Evolutionary conservation across 2,888 invertebrate genomes (phyloP).

Genomic region (Ormia ochracea): DNA sequence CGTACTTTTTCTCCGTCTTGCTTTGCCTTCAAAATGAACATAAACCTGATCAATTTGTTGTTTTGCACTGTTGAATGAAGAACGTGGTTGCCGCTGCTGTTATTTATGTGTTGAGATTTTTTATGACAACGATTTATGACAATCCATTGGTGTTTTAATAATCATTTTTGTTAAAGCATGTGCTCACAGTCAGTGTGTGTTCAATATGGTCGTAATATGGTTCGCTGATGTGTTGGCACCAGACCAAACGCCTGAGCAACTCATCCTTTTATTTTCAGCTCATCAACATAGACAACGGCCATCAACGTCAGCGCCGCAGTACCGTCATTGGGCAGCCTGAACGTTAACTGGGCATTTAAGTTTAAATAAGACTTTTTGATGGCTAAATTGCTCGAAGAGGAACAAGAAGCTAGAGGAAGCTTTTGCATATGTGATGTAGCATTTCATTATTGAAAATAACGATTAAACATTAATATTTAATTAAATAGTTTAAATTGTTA

Average conservation of each 20-base stretch:
- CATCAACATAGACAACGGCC: constrained; percentile 20
- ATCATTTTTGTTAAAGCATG: constrained; percentile 36
- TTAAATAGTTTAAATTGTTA: constrained; percentile 37
- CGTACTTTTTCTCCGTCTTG: neutral
- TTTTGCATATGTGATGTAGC: constrained; percentile 37
- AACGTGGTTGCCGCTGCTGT: neutral
- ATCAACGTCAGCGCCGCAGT: neutral
- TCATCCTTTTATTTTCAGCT: neutral
- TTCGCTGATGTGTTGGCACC: constrained; percentile 50
- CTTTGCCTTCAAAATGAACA: constrained; percentile 11
- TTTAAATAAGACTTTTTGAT: constrained; percentile 57
- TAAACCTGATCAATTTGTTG: constrained; percentile 44
- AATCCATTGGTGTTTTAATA: constrained; percentile 54
- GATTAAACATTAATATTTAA: constrained; percentile 56
- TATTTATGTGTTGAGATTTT: constrained; percentile 56
- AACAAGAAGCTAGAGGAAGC: neutral
- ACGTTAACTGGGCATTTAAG: constrained; percentile 23
- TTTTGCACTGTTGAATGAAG: neutral
- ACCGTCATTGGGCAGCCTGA: neutral
- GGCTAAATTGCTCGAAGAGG: constrained; percentile 51
- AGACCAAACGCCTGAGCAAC: constrained; percentile 7
- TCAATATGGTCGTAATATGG: constrained; percentile 47
- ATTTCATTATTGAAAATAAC: constrained; percentile 53
- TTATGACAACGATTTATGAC: constrained; percentile 60
- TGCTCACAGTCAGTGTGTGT: neutral